These are phyloP conservation scores for Dicrostonyx torquatus DNA, from an alignment of 2,797 vertebrate genomes.

Conservation along the genomic window DNA sequence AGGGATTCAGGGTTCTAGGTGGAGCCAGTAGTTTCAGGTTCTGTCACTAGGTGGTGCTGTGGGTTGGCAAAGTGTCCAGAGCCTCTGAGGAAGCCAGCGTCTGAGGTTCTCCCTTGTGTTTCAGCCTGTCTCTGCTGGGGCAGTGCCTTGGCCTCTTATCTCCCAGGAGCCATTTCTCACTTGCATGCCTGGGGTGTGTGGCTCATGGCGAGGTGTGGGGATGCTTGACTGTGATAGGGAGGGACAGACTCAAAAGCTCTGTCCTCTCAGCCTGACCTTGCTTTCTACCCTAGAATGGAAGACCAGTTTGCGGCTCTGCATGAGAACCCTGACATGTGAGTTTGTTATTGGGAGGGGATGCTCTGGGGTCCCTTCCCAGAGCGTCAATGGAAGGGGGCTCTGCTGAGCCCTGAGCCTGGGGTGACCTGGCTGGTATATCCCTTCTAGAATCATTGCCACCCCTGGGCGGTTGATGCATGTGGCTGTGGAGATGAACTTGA, in stretches of 20 bases:
- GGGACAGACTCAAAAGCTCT: neutral
- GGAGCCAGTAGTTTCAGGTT: neutral
- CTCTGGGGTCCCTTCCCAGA: neutral
- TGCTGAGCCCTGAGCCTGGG: neutral
- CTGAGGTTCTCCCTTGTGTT: neutral
- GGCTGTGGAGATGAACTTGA: slow-evolving; percentile 95
- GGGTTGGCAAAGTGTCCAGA: neutral
- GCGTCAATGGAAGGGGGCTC: rapidly evolving
- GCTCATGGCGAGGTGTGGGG: neutral
- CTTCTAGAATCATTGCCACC: slow-evolving; percentile 95
- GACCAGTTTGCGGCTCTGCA: slow-evolving; percentile 98
- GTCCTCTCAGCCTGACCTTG: neutral
- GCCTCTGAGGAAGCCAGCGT: neutral
- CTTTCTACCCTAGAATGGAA: slow-evolving; percentile 91
- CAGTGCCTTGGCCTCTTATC: neutral
- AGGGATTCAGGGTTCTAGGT: neutral
- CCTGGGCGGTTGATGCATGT: slow-evolving; percentile 97
- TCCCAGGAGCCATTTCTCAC: neutral
- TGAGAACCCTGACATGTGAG: slow-evolving; percentile 98
- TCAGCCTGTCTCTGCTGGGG: neutral
- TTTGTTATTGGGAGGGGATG: neutral
- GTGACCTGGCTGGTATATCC: neutral
- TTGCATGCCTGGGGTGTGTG: neutral
- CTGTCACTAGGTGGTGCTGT: neutral
- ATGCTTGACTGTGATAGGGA: neutral